Evolutionary conservation across 2,113 vertebrate species (phyloP), one percentile per base, ranked within the genome.

Genomic region (Tapirus terrestris): DNA sequence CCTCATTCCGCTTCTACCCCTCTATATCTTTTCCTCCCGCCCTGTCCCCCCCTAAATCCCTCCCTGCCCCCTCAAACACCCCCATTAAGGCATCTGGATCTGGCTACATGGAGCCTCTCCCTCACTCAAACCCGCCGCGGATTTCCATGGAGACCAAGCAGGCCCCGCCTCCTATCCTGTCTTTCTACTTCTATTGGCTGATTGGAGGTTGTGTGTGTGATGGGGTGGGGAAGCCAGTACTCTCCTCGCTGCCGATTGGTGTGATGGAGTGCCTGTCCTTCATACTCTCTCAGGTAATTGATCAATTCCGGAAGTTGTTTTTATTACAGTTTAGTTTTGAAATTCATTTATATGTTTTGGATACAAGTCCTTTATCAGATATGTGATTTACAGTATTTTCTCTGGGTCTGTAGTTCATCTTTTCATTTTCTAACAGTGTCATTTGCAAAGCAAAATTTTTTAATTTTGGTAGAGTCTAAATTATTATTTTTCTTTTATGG

Each of bases 91-190:
- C 33, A 65, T 20, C 65, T 29, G 36, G 8, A 12, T 79, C 45
- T 33, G 21, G 29, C 43, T 51, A 4, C 18, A 18, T 2, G 31
- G 8, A 36, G 31, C 10, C 18, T 58, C 33, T 56, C n/a, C 8
- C 20, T 53, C 39, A 51, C 10, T 16, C 51, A n/a, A 67, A 27
- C n/a, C 33, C 2, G 53, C 33, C 8, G 18, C 20, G 11, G 5
- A 51, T 85, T 97, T 25, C 85, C 91, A 90, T 33, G 70, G 90
- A 80, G 31, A 79, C 68, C n/a, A 51, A 79, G 36, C n/a, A 85
- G 77, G 11, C 33, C 53, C 79, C 25, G 5, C 93, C 89, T 92
- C 68, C 70, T 27, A 45, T 5, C 18, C 25, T 39, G 12, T 80
- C 14, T 39, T 45, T 90, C n/a, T 48, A 53, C 13, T 93, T 63